These are phyloP conservation scores for Lordiphosa andalusiaca DNA, from an alignment of 2,888 invertebrate genomes.

Conservation along the genomic window DNA sequence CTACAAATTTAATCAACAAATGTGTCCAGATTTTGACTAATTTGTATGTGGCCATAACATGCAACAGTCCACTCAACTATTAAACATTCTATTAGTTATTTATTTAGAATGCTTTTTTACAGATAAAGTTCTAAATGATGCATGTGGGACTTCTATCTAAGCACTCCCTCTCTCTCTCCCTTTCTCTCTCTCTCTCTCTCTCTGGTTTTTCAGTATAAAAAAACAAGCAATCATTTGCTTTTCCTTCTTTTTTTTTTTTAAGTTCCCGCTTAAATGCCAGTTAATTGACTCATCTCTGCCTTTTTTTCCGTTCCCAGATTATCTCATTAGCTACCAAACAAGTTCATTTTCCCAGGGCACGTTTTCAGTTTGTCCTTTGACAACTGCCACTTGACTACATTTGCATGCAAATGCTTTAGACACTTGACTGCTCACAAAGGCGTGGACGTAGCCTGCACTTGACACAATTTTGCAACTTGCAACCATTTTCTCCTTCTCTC, in stretches of 20 bases:
- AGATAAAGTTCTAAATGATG: background rate
- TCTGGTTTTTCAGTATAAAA: too few relatives aligned
- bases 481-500: too few relatives aligned
- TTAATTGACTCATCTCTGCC: slow-evolving; percentile 47
- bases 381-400: slow-evolving; percentile 27
- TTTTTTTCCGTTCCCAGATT: slow-evolving; percentile 54
- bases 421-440: slow-evolving; percentile 41
- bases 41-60: background rate
- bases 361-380: slow-evolving; percentile 40
- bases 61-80: background rate
- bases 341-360: slow-evolving; percentile 59
- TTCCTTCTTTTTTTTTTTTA: slow-evolving; percentile 14
- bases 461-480: slow-evolving; percentile 20
- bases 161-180: too few relatives aligned
- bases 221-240: background rate
- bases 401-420: slow-evolving; percentile 60
- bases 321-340: slow-evolving; percentile 69
- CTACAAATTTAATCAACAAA: slow-evolving; percentile 1
- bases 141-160: too few relatives aligned
- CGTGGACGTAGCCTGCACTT: slow-evolving; percentile 28
- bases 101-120: too few relatives aligned
- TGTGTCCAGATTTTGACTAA: background rate
- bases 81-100: too few relatives aligned
- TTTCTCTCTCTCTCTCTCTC: too few relatives aligned
- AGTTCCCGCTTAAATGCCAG: slow-evolving; percentile 46